Conservation (phyloP, 1,140 invertebrate species). For the Meteorus sp. region DNA sequence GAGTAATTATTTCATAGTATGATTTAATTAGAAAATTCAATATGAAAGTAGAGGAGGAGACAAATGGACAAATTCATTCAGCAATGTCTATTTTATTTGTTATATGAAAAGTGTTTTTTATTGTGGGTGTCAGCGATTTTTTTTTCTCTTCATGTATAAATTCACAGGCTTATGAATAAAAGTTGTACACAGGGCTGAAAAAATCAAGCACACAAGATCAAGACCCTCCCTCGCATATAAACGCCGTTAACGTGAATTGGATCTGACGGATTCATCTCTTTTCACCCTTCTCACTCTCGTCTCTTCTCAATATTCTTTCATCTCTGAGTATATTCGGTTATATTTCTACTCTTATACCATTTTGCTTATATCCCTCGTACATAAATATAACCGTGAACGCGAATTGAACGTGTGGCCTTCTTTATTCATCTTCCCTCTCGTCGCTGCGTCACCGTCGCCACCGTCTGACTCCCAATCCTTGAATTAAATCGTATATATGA, state of each 20-base stretch:
- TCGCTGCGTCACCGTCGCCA: background rate
- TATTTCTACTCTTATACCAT: background rate
- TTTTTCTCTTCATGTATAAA: background rate
- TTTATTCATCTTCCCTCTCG: too few relatives aligned
- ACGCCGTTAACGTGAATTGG: conserved; percentile 19
- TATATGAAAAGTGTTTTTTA: too few relatives aligned
- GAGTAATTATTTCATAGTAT: background rate
- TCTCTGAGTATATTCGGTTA: background rate
- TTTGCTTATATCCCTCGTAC: background rate
- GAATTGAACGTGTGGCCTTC: conserved; percentile 14
- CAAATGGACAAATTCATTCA: background rate
- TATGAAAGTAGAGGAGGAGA: background rate
- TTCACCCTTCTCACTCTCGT: conserved; percentile 2
- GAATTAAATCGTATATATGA: conserved; percentile 24
- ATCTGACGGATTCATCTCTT: conserved; percentile 22
- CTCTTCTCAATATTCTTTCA: background rate
- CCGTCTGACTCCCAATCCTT: conserved; percentile 17
- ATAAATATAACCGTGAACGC: too few relatives aligned
- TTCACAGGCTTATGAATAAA: background rate
- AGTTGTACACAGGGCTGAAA: conserved; percentile 1
- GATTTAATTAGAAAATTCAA: background rate
- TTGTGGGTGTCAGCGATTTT: conserved; percentile 10
- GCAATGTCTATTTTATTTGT: too few relatives aligned
- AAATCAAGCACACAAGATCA: background rate
- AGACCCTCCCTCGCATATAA: conserved; percentile 19